These are phyloP conservation scores for Cryptomyrus ogoouensis DNA, from an alignment of 2,113 vertebrate species.

Conservation along the genomic window DNA sequence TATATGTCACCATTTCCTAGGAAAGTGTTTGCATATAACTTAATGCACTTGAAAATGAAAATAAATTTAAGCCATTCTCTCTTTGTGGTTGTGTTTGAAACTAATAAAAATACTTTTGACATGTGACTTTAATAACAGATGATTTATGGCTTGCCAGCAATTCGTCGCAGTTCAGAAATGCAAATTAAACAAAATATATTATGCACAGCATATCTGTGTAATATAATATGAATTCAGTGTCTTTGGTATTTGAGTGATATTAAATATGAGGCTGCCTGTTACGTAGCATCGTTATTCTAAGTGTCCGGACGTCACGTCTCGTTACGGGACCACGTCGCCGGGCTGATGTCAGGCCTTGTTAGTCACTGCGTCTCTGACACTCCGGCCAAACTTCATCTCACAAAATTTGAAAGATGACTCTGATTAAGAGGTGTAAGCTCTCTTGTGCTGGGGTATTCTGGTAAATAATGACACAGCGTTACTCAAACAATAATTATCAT, in stretches of 20 bases:
- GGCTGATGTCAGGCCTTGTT: background rate
- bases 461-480: constrained; percentile 12
- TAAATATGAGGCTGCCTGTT: background rate
- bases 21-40: background rate
- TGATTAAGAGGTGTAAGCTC: background rate
- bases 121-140: constrained; percentile 9
- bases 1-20: background rate
- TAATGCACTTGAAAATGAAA: background rate
- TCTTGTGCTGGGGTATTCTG: background rate
- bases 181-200: background rate
- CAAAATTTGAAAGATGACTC: background rate
- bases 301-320: background rate
- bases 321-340: background rate
- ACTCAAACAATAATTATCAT: background rate
- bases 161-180: background rate
- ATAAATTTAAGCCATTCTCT: background rate
- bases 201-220: background rate
- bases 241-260: background rate
- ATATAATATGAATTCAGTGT: background rate
- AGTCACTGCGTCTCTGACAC: background rate
- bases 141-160: constrained; percentile 1
- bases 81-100: background rate
- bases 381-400: background rate
- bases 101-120: constrained; percentile 2
- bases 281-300: background rate